phyloP scores from a whole-genome alignment of 2,797 vertebrate genomes.

The Borostomias antarcticus region DNA sequence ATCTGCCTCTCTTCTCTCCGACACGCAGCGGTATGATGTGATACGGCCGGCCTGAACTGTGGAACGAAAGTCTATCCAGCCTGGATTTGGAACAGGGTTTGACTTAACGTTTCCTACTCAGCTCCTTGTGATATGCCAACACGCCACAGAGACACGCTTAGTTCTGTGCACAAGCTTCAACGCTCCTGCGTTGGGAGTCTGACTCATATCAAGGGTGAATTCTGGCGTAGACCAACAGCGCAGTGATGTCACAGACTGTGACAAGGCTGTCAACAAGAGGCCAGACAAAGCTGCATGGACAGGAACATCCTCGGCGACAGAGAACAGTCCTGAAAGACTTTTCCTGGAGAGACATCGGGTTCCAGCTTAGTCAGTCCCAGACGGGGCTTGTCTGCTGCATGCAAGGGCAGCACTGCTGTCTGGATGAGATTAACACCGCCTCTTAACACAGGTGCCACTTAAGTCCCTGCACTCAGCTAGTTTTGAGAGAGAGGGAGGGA shows the following conservation, averaged over 20 bases:
- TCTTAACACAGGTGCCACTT: slow-evolving; percentile 9
- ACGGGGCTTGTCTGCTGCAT: slow-evolving; percentile 8
- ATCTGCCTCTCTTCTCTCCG: slow-evolving; percentile 31
- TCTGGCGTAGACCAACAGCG: neutral
- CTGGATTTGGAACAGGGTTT: slow-evolving; percentile 1
- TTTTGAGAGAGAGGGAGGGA: slow-evolving; percentile 6
- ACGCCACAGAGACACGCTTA: neutral
- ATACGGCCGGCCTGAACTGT: neutral
- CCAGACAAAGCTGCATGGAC: slow-evolving; percentile 4
- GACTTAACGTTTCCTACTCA: neutral
- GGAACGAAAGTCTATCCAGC: neutral
- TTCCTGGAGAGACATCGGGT: slow-evolving; percentile 10
- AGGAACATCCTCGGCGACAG: neutral
- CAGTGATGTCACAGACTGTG: too few species aligned
- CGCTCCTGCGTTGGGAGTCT: too few species aligned
- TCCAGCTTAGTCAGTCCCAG: neutral
- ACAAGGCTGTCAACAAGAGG: neutral
- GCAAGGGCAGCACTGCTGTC: slow-evolving; percentile 5
- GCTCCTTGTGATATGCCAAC: neutral
- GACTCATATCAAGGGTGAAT: neutral
- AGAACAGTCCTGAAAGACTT: neutral
- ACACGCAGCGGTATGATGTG: neutral
- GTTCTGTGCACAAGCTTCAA: too few species aligned
- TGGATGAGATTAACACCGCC: slow-evolving; percentile 22
- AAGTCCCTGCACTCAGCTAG: neutral